These are phyloP conservation scores for Pseudomyrmex gracilis DNA, from an alignment of 1,140 invertebrate genomes.

Conservation along the genomic window DNA sequence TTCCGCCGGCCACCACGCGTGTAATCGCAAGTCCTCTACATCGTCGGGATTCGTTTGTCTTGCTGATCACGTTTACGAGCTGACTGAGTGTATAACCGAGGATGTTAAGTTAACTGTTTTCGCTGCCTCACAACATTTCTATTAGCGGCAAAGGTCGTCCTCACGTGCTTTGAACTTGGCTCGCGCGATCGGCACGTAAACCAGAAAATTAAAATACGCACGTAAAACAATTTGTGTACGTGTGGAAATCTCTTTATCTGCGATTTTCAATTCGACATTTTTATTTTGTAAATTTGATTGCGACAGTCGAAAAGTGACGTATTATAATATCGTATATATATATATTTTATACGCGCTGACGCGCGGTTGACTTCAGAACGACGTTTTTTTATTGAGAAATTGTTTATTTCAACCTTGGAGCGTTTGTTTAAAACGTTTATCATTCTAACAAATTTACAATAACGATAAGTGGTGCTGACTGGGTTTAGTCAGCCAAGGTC, in stretches of 20 bases:
- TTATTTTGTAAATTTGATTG: too few relatives aligned
- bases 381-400: background rate
- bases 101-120: slow-evolving; percentile 49
- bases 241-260: too few relatives aligned
- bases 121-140: background rate
- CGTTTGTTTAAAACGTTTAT: background rate
- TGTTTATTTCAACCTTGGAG: background rate
- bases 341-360: background rate
- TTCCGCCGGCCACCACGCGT: slow-evolving; percentile 30
- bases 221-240: background rate
- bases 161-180: slow-evolving; percentile 32
- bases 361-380: background rate
- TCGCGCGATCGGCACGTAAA: background rate
- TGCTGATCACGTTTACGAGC: slow-evolving; percentile 38
- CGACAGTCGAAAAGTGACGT: too few relatives aligned
- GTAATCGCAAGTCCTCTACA: slow-evolving; percentile 48
- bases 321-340: too few relatives aligned
- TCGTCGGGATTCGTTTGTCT: slow-evolving; percentile 34
- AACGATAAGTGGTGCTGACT: background rate
- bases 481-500: slow-evolving; percentile 46
- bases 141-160: slow-evolving; percentile 20
- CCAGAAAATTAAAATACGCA: background rate
- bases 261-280: too few relatives aligned
- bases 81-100: slow-evolving; percentile 20
- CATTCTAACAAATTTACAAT: slow-evolving; percentile 21